Base-by-base conservation (phyloP, 2,888 invertebrate genomes). In the Andrena dorsata region DNA sequence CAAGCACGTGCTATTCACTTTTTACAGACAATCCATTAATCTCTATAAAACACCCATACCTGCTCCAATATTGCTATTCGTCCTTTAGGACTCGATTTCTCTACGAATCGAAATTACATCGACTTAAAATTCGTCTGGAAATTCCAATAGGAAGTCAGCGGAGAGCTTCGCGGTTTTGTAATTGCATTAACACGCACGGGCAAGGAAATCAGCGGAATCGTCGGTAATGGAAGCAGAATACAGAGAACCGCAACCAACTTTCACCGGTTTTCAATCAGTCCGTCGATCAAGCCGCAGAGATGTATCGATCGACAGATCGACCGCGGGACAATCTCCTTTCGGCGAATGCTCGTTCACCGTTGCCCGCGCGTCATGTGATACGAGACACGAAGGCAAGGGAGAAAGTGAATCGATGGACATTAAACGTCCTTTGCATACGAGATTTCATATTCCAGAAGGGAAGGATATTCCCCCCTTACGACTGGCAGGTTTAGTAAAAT, bases 251-350 rank as follows among this genome's bases (percentile, higher is more conserved):
- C 78, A 68, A 64, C 41, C 56, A 66, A 82, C 83, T 84, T 84
- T 84, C 83, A 84, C 83, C 78, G 69, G 68, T 78, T 81, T 83
- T 83, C 83, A 75, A 81, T 83, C 83, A 76, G 74, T 68, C 77
- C 51, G 77, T 77, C 81, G 83, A 77, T 81, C 83, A 61, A 72
- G n/a, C 74, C 71, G 66, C 53, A 47, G 74, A 73, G 83, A 73
- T 80, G 72, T 82, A 78, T 82, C 78, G 82, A 82, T 84, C 83
- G 81, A 76, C 76, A 77, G 80, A 73, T 68, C 69, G 51, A 60
- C 76, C 65, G 30, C 76, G 69, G 53, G 78, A 82, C 82, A 82
- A 75, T 84, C 78, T 82, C 78, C 82, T 78, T 73, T 82, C 83
- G 69, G 78, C 73, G 72, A 80, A 74, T 70, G 58, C 63, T 74